Conservation (phyloP, 2,888 invertebrate genomes). For the Coelinius sp. region DNA sequence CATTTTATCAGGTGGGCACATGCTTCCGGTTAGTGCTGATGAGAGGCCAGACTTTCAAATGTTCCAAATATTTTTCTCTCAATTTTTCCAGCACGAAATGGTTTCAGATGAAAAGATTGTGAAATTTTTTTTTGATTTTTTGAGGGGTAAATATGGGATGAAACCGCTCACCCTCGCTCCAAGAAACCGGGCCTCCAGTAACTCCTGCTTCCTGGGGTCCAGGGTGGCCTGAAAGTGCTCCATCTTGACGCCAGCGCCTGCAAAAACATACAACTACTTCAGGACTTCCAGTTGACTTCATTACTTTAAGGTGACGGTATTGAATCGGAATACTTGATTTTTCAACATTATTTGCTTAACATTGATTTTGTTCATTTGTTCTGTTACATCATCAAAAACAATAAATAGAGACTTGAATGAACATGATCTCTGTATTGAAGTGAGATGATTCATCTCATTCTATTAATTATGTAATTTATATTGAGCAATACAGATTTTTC, state of each 20-base stretch:
- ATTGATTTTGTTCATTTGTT: not conserved
- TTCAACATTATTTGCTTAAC: not conserved
- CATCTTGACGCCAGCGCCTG: slow-evolving; percentile 94
- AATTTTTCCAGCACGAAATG: too few species aligned
- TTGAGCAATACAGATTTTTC: too few species aligned
- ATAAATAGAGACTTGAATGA: too few species aligned
- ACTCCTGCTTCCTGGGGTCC: slow-evolving; percentile 98
- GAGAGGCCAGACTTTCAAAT: too few species aligned
- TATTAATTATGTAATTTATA: too few species aligned
- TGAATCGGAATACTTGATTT: not conserved
- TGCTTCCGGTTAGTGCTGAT: not conserved
- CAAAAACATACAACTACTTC: slow-evolving; percentile 61
- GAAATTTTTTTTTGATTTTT: not conserved
- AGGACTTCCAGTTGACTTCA: not conserved
- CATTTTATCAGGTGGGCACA: not conserved
- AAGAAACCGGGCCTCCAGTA: slow-evolving; percentile 97
- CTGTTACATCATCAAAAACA: too few species aligned
- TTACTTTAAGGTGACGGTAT: slow-evolving; percentile 1
- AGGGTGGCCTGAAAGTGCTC: slow-evolving; percentile 96
- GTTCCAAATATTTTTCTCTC: too few species aligned
- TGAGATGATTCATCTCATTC: too few species aligned
- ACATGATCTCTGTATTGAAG: too few species aligned
- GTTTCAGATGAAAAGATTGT: not conserved
- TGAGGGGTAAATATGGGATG: slow-evolving; percentile 7
- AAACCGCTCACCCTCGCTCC: slow-evolving; percentile 89